phyloP scores from a whole-genome alignment of 2,113 vertebrate species.

The Rhipidura dahli region DNA sequence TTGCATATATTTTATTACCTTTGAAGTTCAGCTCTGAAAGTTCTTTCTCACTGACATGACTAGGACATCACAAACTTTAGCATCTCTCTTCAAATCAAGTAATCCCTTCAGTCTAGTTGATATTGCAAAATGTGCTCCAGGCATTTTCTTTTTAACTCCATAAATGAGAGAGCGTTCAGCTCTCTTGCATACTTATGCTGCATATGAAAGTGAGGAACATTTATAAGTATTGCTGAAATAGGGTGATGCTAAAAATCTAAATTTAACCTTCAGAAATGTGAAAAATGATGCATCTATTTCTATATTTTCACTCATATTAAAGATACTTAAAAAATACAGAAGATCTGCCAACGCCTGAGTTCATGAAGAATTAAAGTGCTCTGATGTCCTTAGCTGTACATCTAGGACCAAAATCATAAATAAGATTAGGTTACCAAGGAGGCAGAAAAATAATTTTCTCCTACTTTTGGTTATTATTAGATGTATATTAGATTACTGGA shows the following conservation, averaged over 20 bases:
- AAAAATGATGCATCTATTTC: neutral
- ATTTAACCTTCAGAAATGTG: conserved; percentile 1
- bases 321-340: neutral
- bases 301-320: neutral
- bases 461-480: neutral
- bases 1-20: neutral
- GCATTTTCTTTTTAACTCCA: conserved; percentile 2
- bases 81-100: conserved; percentile 27
- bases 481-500: neutral
- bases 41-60: conserved; percentile 6
- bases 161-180: neutral
- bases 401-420: neutral
- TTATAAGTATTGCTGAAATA: conserved; percentile 4
- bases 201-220: neutral
- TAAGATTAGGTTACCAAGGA: neutral
- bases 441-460: neutral
- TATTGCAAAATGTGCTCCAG: conserved; percentile 16
- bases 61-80: neutral
- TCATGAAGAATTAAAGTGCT: neutral
- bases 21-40: neutral
- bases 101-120: conserved; percentile 4
- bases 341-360: neutral
- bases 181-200: neutral
- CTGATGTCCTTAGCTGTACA: neutral
- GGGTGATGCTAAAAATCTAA: neutral